These are phyloP conservation scores for Umimayanthus chanpuru DNA, from an alignment of 92 coral and sea anemone genomes.

Conservation along the genomic window DNA sequence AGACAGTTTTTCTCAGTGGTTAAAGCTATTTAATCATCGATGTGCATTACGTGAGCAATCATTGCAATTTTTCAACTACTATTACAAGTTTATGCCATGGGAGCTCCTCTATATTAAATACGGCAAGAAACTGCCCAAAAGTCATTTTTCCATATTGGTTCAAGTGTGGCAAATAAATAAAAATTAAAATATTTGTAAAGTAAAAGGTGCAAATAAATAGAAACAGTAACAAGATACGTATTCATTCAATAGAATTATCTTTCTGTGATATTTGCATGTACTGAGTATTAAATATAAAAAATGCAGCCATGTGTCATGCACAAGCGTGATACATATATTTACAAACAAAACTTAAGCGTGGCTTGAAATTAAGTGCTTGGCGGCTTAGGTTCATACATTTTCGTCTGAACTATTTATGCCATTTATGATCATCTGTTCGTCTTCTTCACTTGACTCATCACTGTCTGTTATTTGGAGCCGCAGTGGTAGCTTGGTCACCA, in stretches of 20 bases:
- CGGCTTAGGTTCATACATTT: constrained; percentile 4
- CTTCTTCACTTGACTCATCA: constrained; percentile 5
- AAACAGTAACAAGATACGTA: not conserved
- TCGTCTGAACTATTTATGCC: constrained; percentile 7
- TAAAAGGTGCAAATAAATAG: too few species aligned
- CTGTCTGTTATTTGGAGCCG: constrained; percentile 13
- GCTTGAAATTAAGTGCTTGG: not conserved
- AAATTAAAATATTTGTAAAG: not conserved
- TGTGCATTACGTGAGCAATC: too few species aligned
- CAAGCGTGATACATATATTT: too few species aligned
- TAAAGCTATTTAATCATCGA: too few species aligned
- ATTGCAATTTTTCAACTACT: too few species aligned
- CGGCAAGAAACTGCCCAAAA: too few species aligned
- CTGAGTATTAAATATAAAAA: not conserved
- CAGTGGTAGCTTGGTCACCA: constrained; percentile 11
- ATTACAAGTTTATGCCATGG: too few species aligned
- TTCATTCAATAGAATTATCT: not conserved
- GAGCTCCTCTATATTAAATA: too few species aligned
- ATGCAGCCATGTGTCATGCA: not conserved
- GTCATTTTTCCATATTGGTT: too few species aligned
- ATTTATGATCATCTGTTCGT: constrained; percentile 12
- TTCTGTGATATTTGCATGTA: constrained; percentile 8
- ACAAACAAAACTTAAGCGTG: too few species aligned
- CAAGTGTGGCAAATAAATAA: too few species aligned
- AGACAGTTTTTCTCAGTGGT: too few species aligned